phyloP scores from a whole-genome alignment of 2,888 invertebrate genomes.

The Melinopterus prodromus region DNA sequence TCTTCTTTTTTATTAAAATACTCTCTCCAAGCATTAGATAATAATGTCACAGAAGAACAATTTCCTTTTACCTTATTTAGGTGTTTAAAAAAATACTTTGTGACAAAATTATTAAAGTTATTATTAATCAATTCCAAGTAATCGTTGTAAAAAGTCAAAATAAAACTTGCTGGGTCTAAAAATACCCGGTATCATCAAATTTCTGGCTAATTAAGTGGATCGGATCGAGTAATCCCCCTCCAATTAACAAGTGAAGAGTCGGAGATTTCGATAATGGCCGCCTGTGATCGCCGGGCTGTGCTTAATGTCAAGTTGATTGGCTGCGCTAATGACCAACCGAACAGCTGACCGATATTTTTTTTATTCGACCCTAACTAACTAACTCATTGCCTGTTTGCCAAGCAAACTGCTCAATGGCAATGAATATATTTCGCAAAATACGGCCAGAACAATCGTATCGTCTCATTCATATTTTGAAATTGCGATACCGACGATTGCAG shows the following conservation, averaged over 20 bases:
- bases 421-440: not conserved
- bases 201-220: not conserved
- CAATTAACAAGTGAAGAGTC: not conserved
- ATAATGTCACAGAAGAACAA: too few species aligned
- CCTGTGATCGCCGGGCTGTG: not conserved
- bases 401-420: not conserved
- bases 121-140: too few species aligned
- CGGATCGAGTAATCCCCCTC: not conserved
- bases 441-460: not conserved
- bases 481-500: not conserved
- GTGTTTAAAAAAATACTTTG: too few species aligned
- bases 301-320: slow-evolving; percentile 4
- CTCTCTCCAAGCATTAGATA: too few species aligned
- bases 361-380: not conserved
- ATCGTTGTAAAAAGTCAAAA: not conserved
- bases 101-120: too few species aligned
- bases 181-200: not conserved
- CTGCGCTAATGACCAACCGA: not conserved
- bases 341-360: not conserved
- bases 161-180: not conserved
- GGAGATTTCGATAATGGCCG: not conserved
- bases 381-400: not conserved
- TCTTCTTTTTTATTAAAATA: too few species aligned
- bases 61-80: too few species aligned
- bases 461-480: not conserved